Conservation (phyloP, 2,113 vertebrate species). For the Irena cyanogastra region DNA sequence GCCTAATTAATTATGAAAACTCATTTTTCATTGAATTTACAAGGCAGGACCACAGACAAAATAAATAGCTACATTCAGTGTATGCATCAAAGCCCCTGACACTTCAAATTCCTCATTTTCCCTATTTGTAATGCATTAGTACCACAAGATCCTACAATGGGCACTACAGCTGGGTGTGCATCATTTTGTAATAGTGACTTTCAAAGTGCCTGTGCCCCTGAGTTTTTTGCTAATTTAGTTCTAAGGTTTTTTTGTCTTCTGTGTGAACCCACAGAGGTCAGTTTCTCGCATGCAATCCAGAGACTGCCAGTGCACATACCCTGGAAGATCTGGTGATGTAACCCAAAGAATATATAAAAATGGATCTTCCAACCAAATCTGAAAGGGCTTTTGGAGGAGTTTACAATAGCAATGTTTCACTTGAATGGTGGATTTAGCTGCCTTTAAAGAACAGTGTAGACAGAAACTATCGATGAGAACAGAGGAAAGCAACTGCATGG, state of each 20-base stretch:
- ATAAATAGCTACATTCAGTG: not conserved
- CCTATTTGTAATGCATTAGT: not conserved
- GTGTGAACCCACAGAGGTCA: not conserved
- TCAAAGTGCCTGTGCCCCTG: accelerated
- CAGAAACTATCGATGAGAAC: not conserved
- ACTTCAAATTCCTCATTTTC: not conserved
- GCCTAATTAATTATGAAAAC: not conserved
- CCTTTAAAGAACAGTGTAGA: not conserved
- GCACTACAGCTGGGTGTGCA: not conserved
- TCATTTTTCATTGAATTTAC: not conserved
- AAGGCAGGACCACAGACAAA: not conserved
- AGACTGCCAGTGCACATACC: not conserved
- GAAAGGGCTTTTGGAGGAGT: not conserved
- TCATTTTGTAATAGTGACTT: not conserved
- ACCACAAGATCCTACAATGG: not conserved
- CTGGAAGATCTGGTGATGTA: not conserved
- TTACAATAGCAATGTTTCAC: not conserved
- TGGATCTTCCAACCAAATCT: not conserved
- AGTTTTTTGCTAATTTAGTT: not conserved
- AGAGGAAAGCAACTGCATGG: not conserved
- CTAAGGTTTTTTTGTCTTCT: not conserved
- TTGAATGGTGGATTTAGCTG: not conserved
- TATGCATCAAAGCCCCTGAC: not conserved
- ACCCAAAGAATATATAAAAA: not conserved
- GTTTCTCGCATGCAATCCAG: not conserved